These are phyloP conservation scores for Norana najaformis DNA, from an alignment of 2,888 invertebrate genomes.

Conservation along the genomic window DNA sequence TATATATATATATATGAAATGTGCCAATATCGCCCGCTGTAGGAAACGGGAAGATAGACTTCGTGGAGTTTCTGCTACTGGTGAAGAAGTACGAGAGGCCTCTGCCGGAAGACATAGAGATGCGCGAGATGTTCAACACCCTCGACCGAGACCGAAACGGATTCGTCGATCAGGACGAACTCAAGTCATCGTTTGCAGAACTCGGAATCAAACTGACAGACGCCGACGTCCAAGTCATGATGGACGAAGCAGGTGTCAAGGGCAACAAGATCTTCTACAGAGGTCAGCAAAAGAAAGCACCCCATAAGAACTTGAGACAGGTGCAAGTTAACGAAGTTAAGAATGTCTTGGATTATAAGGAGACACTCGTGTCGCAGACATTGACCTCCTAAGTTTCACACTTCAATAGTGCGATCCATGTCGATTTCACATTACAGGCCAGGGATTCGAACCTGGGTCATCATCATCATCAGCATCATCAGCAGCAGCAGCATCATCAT, in stretches of 20 bases:
- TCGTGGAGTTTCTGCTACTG: slow-evolving; percentile 42
- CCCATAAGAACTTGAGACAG: too few species aligned
- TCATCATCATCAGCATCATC: too few species aligned
- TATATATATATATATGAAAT: too few species aligned
- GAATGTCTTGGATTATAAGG: too few species aligned
- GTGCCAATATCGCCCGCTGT: too few species aligned
- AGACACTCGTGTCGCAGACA: too few species aligned
- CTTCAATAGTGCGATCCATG: too few species aligned
- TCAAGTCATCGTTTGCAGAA: slow-evolving; percentile 37
- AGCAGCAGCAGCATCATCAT: too few species aligned
- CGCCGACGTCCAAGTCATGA: slow-evolving; percentile 39
- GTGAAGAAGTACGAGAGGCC: slow-evolving; percentile 38
- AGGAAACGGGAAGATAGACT: slow-evolving; percentile 43
- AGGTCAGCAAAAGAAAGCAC: slow-evolving; percentile 21
- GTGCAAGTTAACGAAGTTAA: too few species aligned
- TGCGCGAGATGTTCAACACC: slow-evolving; percentile 38
- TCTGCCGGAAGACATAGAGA: slow-evolving; percentile 38
- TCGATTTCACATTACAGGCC: too few species aligned
- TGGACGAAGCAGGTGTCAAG: slow-evolving; percentile 38
- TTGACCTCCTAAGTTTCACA: too few species aligned
- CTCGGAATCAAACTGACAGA: slow-evolving; percentile 38
- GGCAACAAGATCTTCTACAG: slow-evolving; percentile 34
- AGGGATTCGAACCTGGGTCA: too few species aligned
- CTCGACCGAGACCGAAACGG: slow-evolving; percentile 41
- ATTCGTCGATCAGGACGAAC: slow-evolving; percentile 39